These are phyloP conservation scores for Heliconius nattereri DNA, from an alignment of 1,140 invertebrate species.

Conservation along the genomic window DNA sequence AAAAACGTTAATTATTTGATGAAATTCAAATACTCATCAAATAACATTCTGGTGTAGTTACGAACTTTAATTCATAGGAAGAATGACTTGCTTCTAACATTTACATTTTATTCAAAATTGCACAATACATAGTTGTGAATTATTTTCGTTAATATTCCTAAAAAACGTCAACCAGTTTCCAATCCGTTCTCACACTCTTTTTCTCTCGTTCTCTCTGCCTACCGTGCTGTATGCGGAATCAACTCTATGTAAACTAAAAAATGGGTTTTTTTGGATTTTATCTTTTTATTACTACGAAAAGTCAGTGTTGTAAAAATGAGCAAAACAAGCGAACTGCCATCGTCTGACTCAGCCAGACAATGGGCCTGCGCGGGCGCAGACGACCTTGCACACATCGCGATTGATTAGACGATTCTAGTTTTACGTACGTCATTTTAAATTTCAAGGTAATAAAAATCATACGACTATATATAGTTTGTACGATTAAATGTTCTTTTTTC, in stretches of 20 bases:
- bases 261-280: too few relatives aligned
- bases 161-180: too few relatives aligned
- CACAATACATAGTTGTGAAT: neutral
- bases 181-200: too few relatives aligned
- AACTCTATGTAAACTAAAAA: too few relatives aligned
- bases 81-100: neutral
- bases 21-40: too few relatives aligned
- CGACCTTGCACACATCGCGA: neutral
- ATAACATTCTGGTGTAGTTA: too few relatives aligned
- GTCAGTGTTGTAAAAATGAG: neutral
- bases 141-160: too few relatives aligned
- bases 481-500: neutral
- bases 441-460: neutral
- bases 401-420: neutral
- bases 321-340: neutral
- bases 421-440: neutral
- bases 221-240: too few relatives aligned
- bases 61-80: neutral
- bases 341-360: neutral
- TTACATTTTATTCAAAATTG: neutral
- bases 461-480: neutral
- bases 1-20: too few relatives aligned
- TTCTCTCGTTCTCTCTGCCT: too few relatives aligned
- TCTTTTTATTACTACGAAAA: too few relatives aligned
- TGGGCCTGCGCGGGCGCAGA: neutral